These are phyloP conservation scores for Stramonita haemastoma DNA, from an alignment of 2,888 invertebrate species.

Conservation along the genomic window DNA sequence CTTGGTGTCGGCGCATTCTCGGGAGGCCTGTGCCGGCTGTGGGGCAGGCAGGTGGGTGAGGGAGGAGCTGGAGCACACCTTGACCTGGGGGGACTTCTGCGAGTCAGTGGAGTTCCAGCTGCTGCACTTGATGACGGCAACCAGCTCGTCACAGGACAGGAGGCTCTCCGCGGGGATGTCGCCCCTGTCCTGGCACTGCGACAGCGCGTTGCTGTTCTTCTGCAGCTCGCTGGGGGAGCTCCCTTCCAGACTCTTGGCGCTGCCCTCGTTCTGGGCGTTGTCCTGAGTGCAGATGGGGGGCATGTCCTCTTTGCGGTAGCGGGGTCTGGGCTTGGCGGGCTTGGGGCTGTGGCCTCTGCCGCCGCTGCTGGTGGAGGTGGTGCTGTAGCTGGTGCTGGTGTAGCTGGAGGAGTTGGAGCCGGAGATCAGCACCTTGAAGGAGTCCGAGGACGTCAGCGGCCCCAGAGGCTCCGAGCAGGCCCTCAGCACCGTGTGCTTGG, in stretches of 20 bases:
- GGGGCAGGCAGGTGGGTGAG: no score
- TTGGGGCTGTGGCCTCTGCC: constrained; percentile 24
- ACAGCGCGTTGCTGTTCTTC: not conserved
- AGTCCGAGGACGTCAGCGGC: not conserved
- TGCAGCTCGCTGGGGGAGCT: not conserved
- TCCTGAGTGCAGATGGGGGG: not conserved
- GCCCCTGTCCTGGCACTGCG: not conserved
- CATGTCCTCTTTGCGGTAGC: not conserved
- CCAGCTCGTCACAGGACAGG: constrained; percentile 12
- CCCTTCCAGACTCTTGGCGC: not conserved
- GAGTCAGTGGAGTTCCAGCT: not conserved
- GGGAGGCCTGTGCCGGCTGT: not conserved
- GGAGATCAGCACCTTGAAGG: not conserved
- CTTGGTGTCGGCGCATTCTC: not conserved
- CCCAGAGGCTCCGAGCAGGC: not conserved
- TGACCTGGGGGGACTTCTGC: not conserved
- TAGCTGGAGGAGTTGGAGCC: not conserved
- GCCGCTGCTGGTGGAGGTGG: not conserved
- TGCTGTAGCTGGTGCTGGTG: not conserved
- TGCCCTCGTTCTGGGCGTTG: not conserved
- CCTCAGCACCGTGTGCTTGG: not conserved
- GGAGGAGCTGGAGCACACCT: not conserved
- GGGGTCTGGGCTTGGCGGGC: constrained; percentile 26
- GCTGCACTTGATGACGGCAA: not conserved
- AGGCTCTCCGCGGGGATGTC: not conserved